These are phyloP conservation scores for Galaxias olidus DNA, from an alignment of 2,797 vertebrate species.

Conservation along the genomic window DNA sequence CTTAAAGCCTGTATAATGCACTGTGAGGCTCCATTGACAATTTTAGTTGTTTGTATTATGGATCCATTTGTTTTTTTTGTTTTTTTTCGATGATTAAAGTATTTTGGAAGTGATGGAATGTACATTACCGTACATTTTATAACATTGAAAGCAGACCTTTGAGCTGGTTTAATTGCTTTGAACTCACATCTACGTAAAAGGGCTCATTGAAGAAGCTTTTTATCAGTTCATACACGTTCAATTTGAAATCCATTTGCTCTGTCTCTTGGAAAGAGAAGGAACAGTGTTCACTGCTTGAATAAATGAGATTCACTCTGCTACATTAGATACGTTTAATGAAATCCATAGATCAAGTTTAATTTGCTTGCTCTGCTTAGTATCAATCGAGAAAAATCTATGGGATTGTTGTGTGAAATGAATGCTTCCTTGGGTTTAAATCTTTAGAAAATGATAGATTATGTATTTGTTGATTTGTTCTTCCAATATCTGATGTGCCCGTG, in stretches of 20 bases:
- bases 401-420: conserved; percentile 3
- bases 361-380: conserved; percentile 11
- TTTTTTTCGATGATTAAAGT: too few relatives aligned
- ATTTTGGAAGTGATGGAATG: too few relatives aligned
- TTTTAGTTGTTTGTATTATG: too few relatives aligned
- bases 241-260: background rate
- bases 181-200: background rate
- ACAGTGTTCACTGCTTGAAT: background rate
- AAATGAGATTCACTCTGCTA: conserved; percentile 13
- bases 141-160: too few relatives aligned
- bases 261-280: background rate
- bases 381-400: background rate
- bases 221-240: background rate
- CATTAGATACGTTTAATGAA: conserved; percentile 19
- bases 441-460: background rate
- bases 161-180: background rate
- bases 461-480: too few relatives aligned
- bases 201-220: background rate
- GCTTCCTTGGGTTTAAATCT: background rate
- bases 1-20: too few relatives aligned
- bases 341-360: conserved; percentile 22
- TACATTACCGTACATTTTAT: too few relatives aligned
- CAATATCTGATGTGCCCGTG: too few relatives aligned
- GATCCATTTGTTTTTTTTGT: too few relatives aligned
- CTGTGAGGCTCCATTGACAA: too few relatives aligned